These are phyloP conservation scores for Leptobrachium leishanense DNA, from an alignment of 2,113 vertebrate genomes.

Conservation along the genomic window DNA sequence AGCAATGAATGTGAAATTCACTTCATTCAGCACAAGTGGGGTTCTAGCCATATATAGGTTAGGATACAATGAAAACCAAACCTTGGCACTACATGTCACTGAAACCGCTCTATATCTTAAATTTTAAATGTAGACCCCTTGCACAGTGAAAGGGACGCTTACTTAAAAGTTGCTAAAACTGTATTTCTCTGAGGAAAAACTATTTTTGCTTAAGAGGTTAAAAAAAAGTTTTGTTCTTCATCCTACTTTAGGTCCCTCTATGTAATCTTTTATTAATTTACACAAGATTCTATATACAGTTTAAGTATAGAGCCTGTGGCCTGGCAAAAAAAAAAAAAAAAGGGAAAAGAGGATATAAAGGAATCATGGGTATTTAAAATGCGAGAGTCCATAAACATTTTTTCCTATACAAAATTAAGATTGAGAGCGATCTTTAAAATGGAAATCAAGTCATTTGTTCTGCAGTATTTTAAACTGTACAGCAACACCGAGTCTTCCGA, in stretches of 20 bases:
- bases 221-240: constrained; percentile 11
- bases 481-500: constrained; percentile 17
- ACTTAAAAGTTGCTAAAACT: neutral
- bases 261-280: constrained; percentile 37
- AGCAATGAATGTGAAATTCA: neutral
- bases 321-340: neutral
- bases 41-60: neutral
- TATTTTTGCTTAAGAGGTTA: constrained; percentile 20
- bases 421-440: neutral
- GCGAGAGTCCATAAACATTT: constrained; percentile 2
- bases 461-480: neutral
- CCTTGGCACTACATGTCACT: constrained; percentile 20
- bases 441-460: neutral
- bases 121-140: neutral
- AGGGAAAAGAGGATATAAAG: constrained; percentile 12
- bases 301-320: constrained; percentile 34
- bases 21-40: neutral
- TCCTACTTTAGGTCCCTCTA: constrained; percentile 19
- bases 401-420: neutral
- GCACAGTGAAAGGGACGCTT: neutral
- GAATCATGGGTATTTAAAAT: neutral
- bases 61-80: neutral
- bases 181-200: constrained; percentile 12
- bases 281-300: constrained; percentile 44
- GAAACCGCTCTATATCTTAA: neutral